phyloP scores from a whole-genome alignment of 2,888 invertebrate species.

The Drosophila mayaguana region DNA sequence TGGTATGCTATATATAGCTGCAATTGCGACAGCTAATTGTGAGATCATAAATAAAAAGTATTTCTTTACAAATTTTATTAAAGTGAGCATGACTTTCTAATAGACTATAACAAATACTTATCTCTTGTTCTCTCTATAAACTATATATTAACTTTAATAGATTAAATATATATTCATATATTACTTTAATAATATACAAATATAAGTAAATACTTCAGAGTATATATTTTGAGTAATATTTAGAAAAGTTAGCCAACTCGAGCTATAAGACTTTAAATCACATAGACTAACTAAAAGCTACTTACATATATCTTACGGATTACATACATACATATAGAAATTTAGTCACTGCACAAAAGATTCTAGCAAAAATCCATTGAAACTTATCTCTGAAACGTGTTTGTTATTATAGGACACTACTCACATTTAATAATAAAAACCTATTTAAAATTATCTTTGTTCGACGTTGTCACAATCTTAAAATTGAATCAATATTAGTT shows the following conservation, averaged over 20 bases:
- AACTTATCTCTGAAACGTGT: slow-evolving; percentile 1
- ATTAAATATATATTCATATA: not conserved
- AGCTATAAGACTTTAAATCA: too few species aligned
- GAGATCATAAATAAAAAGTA: not conserved
- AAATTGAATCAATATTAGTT: slow-evolving; percentile 7
- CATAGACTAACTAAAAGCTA: too few species aligned
- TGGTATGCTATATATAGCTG: not conserved
- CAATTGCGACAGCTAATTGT: not conserved
- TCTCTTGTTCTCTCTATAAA: not conserved
- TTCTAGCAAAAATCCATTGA: not conserved
- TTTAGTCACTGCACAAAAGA: not conserved
- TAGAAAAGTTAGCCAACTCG: not conserved
- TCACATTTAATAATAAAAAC: slow-evolving; percentile 5
- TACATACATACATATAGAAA: too few species aligned
- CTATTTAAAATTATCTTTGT: slow-evolving; percentile 6
- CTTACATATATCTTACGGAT: too few species aligned
- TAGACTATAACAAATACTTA: not conserved
- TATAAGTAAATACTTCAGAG: not conserved
- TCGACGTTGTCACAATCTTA: slow-evolving; percentile 4
- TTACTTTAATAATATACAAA: not conserved
- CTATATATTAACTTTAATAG: not conserved
- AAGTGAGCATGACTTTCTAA: not conserved
- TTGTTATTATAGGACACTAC: not conserved
- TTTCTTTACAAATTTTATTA: not conserved
- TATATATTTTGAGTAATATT: not conserved